Evolutionary conservation across 1,140 invertebrate species (phyloP), one percentile per base, ranked within the genome.

Genomic region (Papilio xuthus): DNA sequence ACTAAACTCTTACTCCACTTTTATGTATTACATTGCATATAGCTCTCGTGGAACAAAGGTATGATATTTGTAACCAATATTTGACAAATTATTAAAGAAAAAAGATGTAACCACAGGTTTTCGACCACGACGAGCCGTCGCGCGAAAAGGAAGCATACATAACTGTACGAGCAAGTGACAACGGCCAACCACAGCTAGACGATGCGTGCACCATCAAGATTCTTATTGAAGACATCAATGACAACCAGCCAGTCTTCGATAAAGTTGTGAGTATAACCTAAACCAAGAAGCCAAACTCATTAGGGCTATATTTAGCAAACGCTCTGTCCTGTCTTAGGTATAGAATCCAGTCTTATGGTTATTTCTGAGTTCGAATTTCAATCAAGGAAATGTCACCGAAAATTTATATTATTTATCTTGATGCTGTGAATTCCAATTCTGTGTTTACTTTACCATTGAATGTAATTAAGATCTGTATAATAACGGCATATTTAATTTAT

Each of bases 141-240:
- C 95, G 97, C 82, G 97, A 98, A 87, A 98, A 98, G 88, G 97
- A 97, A 92, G 95, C 96, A 6, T 97, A 97, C 85, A 94, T 97
- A 53, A 94, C 94, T 75, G 89, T 95, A 63, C 95, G 97, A 86
- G 98, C 97, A 0, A 97, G 96, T 77, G 98, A 98, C 91, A 97
- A 98, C 94, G 98, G 98, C 7, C 95, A 95, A 82, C 97, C 97
- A 0, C 95, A 96, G 41, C 93, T 98, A 42, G 97, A 98, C 83
- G 97, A 98, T 85, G 96, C 97, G 41, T 98, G 98, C 89, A 97
- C 97, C 6, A 97, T 98, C 84, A 98, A 97, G 95, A 96, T 98
- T 41, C 96, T 96, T 71, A 97, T 98, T 81, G 95, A 96, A 87
- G 98, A 98, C 93, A 96, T 97, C 83, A 98, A 98, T 93, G 98